Base-by-base conservation (phyloP, 1,140 invertebrate genomes). In the Lordiphosa stackelbergi region DNA sequence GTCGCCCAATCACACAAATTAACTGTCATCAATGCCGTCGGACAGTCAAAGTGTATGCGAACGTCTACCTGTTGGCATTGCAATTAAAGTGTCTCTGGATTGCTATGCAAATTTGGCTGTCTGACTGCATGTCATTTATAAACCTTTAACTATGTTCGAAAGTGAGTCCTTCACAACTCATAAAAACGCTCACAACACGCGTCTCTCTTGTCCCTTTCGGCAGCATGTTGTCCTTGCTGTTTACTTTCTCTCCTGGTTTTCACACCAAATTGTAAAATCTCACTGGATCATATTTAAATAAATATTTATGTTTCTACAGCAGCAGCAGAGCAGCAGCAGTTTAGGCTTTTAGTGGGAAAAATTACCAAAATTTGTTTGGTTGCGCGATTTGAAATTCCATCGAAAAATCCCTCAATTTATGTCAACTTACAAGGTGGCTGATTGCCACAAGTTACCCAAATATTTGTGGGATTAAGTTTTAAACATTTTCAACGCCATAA, bases 281-380 rank as follows among this genome's bases (percentile, higher is more conserved):
- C 41, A 38, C 54, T 73, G 78, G 72, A 77, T 83, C 66, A 54
- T 45, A 77, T 49, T 42, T 78, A 84, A 84, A 84, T 84, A 83
- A 83, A 83, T 84, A 83, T 83, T 83, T 77, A 70, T 78, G 57
- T 69, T 66, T 49, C 28, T 11, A 37, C 16, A 34, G 16, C 42
- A 51, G 41, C 46, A 9, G 31, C 53, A 59, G 47, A 60, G 59
- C 45, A 59, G 47, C 64, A 68, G 68, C 36, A 69, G 66, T 81
- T 81, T 62, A 68, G 66, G 68, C 75, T 81, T 71, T 81, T 81
- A 81, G 72, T 72, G 77, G 75, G 71, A 81, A 77, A 79, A 74
- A 74, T 38, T 45, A 46, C 24, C 9, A 41, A 52, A 48, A 19
- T 24, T 19, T 46, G 19, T 19, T 47, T 24, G 31, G 53, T 48